Base-by-base conservation (phyloP, 2,113 vertebrate genomes). In the Chrysemys picta region DNA sequence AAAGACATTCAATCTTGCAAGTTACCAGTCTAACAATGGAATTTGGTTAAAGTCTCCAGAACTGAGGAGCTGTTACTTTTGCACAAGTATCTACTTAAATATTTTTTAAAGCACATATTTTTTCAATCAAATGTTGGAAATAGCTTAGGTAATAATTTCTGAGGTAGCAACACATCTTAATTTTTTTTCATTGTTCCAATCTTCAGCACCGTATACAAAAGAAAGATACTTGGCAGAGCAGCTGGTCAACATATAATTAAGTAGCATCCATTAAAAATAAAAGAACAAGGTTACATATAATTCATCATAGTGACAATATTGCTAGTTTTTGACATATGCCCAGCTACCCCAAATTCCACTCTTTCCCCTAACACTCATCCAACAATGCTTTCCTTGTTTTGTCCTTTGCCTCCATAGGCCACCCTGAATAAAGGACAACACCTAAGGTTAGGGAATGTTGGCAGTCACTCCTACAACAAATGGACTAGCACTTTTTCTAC, bases 381-480 rank as follows among this genome's bases (percentile, higher is more conserved):
- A 85, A 59, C 47, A 89, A 62, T n/a, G 59, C 89, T 13, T 45
- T 87, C 54, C 29, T 10, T 53, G 54, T 62, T 93, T 90, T 90
- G 89, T 62, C 82, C 90, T n/a, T 62, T 47, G 22, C 56, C 87
- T 85, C 80, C 76, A 45, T 4, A 84, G 79, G 80, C 92, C 78
- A 78, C 90, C 16, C 92, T 84, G 89, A 94, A 76, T 75, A 93
- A 72, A 85, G 65, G 65, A 88, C 88, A 95, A 87, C 89, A 89
- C 93, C 85, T 94, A 81, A 84, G 24, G 8, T 31, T 82, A 1
- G 0, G 84, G 59, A 87, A 93, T 90, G 86, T 91, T 89, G 85
- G 91, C 59, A 76, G 42, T 91, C 86, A 80, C 89, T 94, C 92
- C 96, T 87, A 93, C 95, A 84, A 53, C 79, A 47, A 78, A 49